phyloP scores from a whole-genome alignment of 2,797 vertebrate genomes.

The Phataginus tricuspis region DNA sequence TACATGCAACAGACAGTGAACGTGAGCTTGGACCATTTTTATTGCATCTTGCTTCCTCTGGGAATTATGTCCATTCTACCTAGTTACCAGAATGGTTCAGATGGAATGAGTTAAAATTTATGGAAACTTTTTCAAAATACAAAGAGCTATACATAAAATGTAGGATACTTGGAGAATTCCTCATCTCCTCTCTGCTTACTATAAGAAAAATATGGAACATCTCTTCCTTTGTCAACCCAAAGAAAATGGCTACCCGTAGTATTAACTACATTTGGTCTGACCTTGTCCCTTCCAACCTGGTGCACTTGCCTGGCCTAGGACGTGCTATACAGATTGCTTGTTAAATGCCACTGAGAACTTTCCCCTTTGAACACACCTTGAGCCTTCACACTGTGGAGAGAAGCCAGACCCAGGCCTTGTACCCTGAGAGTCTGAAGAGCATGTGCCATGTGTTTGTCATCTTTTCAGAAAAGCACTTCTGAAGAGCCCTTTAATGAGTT shows the following conservation, averaged over 20 bases:
- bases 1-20: neutral
- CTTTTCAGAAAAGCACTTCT: conserved; percentile 76
- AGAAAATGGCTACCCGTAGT: neutral
- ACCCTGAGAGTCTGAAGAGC: conserved; percentile 58
- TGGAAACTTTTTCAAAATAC: neutral
- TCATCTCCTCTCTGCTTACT: neutral
- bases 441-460: conserved; percentile 64
- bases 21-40: neutral
- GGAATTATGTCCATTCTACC: neutral
- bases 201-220: neutral
- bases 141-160: neutral
- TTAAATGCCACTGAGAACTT: neutral
- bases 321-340: neutral
- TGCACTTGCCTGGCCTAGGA: neutral
- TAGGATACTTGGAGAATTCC: neutral
- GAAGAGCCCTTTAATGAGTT: conserved; percentile 85
- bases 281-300: neutral
- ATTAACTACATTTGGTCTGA: neutral
- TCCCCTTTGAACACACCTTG: neutral
- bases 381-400: neutral
- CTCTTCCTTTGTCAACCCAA: neutral
- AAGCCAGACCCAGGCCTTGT: neutral
- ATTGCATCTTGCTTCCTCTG: neutral
- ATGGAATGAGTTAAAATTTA: neutral
- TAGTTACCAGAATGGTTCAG: neutral